Evolutionary conservation across 2,113 vertebrate species (phyloP), one percentile per base, ranked within the genome.

Genomic region (Rhegmatorhina hoffmannsi): DNA sequence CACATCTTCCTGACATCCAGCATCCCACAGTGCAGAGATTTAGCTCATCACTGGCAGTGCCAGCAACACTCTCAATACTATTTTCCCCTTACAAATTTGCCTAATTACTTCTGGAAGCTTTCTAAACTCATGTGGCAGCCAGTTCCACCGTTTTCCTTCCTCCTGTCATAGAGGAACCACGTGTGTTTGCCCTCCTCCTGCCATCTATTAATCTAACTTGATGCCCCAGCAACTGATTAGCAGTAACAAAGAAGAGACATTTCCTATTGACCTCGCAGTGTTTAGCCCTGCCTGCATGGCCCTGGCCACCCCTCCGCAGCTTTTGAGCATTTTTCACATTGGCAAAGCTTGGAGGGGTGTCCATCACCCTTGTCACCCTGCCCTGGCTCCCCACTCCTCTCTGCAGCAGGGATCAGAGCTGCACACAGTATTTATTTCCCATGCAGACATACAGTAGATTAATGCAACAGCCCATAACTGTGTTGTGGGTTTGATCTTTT

Each of bases 51-150:
- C 55, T 60, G 52, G 52, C 74, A 89, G 36, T 34, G 29, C 60
- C 64, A 89, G 55, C 25, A 70, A 74, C 47, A 46, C 13, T 78
- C 64, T 81, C 56, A 62, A 70, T 5, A 31, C 60, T 55, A 72
- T 91, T 87, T 70, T 84, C 64, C 84, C 50, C 89, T 84, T 84
- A 80, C 23, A 81, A 75, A 96, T 76, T 88, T 80, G 53, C 36
- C 70, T 92, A 76, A 94, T 94, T 92, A 94, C 64, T 95, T 90
- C 52, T 96, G 87, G 87, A 95, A 92, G 80, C 76, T 92, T 91
- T 92, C 73, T 92, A 36, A 84, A 96, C 73, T 95, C 84, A 84
- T 84, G 84, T 95, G 86, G 83, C 94, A 92, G 82, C 26, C 46
- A 40, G 72, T 80, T 85, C 62, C n/a, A 55, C 62, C 0, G 0